A percentile compares a stretch with the other conserved stretches of the same genome.
phyloP scores from a whole-genome alignment of 2,888 invertebrate species.

The Ametastegia equiseti region DNA sequence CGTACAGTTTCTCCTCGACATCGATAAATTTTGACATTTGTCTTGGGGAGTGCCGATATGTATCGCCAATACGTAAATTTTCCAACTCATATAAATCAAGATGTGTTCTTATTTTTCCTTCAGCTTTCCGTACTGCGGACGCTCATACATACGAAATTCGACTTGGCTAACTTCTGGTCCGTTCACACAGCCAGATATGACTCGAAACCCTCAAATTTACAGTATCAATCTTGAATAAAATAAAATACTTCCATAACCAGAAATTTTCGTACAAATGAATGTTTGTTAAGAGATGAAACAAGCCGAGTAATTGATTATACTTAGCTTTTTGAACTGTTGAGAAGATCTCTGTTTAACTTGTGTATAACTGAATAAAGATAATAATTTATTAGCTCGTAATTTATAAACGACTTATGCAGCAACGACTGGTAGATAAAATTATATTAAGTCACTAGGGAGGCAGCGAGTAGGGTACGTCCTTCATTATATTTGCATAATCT shows the following conservation, averaged over 20 bases:
- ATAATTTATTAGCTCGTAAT: not conserved
- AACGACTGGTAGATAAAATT: not conserved
- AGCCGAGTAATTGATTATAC: not conserved
- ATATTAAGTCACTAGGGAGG: constrained; percentile 4
- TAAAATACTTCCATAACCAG: no score
- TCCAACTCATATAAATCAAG: not conserved
- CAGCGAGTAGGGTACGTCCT: constrained; percentile 16
- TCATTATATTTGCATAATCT: constrained; percentile 37
- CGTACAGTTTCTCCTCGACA: not conserved
- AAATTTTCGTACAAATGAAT: not conserved
- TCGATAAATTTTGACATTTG: not conserved
- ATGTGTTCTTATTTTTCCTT: not conserved
- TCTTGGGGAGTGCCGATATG: no score
- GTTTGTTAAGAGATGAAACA: not conserved
- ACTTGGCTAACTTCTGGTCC: not conserved
- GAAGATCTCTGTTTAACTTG: not conserved
- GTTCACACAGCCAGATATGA: not conserved
- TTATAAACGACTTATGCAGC: not conserved
- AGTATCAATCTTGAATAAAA: no score
- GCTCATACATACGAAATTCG: not conserved
- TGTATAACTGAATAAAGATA: not conserved
- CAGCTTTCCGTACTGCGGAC: not conserved
- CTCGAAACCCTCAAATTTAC: not conserved
- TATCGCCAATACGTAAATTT: not conserved
- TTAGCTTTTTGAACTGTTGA: not conserved